These are phyloP conservation scores for Hylia prasina DNA, from an alignment of 2,113 vertebrate genomes.

Conservation along the genomic window DNA sequence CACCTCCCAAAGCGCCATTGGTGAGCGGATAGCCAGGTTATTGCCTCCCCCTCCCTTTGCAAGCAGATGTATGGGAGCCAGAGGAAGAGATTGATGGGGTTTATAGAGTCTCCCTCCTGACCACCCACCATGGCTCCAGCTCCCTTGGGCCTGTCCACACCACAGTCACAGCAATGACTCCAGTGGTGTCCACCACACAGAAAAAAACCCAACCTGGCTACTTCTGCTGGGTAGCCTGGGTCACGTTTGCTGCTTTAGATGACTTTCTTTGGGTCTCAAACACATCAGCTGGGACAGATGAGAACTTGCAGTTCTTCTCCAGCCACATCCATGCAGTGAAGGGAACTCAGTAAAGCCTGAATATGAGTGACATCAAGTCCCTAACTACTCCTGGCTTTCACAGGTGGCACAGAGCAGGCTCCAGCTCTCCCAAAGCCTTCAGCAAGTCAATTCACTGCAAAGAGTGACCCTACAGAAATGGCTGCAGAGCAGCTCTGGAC, in stretches of 20 bases:
- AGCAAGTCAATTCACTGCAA: background rate
- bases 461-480: background rate
- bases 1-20: slow-evolving; percentile 45
- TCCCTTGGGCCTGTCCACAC: background rate
- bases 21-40: slow-evolving; percentile 38
- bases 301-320: background rate
- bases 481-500: background rate
- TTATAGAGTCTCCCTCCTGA: slow-evolving; percentile 46
- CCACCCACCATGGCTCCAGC: slow-evolving; percentile 31
- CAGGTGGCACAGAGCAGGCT: background rate
- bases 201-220: background rate
- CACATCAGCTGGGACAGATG: background rate
- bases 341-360: background rate
- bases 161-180: background rate
- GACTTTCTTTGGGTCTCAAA: background rate
- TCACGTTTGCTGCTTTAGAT: background rate
- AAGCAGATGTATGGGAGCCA: slow-evolving; percentile 45
- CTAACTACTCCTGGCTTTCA: background rate
- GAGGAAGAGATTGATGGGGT: slow-evolving; percentile 49
- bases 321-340: rapidly evolving
- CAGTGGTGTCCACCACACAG: background rate
- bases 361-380: background rate
- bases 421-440: background rate
- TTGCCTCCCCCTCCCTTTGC: slow-evolving; percentile 45
- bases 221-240: background rate